Evolutionary conservation across 2,888 invertebrate species (phyloP).

Genomic region (Eumerus sabulonum): DNA sequence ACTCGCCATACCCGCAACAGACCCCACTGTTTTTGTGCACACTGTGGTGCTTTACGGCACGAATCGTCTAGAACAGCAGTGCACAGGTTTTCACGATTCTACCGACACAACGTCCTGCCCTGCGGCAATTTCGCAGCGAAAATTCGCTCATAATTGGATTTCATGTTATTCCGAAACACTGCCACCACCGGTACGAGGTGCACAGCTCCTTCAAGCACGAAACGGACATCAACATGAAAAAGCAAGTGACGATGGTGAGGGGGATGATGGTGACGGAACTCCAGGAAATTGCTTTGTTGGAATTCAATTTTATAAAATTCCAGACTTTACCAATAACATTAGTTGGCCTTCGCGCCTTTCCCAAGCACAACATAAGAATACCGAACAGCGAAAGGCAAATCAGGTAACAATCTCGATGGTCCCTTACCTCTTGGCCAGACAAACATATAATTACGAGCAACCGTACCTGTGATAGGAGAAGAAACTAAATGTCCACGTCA

Average conservation of each 20-base stretch:
- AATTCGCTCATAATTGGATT: constrained; percentile 68
- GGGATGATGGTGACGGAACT: neutral
- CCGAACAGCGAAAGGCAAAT: neutral
- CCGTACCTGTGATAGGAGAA: constrained; percentile 30
- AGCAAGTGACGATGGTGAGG: neutral
- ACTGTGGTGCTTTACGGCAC: neutral
- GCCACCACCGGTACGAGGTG: constrained; percentile 21
- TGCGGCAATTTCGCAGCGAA: constrained; percentile 50
- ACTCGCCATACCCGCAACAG: no score
- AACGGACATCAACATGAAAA: constrained; percentile 15
- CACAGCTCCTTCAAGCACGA: neutral
- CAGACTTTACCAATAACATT: constrained; percentile 49
- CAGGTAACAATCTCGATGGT: constrained; percentile 5
- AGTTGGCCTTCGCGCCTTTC: constrained; percentile 47
- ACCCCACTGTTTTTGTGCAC: constrained; percentile 19
- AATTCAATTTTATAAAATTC: constrained; percentile 69
- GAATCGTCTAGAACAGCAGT: neutral
- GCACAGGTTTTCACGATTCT: constrained; percentile 19
- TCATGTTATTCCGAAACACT: constrained; percentile 56
- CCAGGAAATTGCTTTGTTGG: constrained; percentile 62
- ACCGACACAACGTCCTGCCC: constrained; percentile 18
- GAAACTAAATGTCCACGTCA: neutral
- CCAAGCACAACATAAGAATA: constrained; percentile 10
- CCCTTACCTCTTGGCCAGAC: constrained; percentile 11
- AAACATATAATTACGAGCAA: constrained; percentile 62